phyloP scores from a whole-genome alignment of 2,888 invertebrate genomes.

The Cecidostiba fungosa region DNA sequence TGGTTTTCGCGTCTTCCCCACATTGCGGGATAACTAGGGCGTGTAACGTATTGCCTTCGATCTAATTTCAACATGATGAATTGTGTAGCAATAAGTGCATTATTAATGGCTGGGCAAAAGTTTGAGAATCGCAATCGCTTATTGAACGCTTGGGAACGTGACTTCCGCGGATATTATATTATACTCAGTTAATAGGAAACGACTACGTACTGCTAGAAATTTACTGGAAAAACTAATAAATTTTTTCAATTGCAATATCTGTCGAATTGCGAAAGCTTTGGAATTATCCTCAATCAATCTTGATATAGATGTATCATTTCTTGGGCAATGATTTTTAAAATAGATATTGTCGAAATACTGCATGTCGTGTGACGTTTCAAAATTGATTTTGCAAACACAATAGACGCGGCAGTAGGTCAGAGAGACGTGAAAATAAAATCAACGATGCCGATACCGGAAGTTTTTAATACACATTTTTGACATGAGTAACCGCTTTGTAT shows the following conservation, averaged over 20 bases:
- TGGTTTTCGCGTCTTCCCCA: slow-evolving; percentile 25
- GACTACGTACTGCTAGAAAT: too few species aligned
- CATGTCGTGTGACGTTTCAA: neutral
- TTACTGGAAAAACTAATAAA: too few species aligned
- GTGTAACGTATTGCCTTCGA: slow-evolving; percentile 29
- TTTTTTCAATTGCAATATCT: too few species aligned
- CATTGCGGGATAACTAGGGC: neutral
- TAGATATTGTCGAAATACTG: neutral
- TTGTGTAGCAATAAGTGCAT: slow-evolving; percentile 43
- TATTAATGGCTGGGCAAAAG: slow-evolving; percentile 38
- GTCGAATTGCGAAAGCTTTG: neutral
- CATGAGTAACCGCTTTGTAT: slow-evolving; percentile 8
- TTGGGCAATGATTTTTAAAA: neutral
- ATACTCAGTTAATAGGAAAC: too few species aligned
- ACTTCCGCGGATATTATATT: neutral
- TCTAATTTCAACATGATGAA: slow-evolving; percentile 49
- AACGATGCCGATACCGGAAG: neutral
- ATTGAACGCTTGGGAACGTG: neutral
- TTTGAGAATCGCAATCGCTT: slow-evolving; percentile 22
- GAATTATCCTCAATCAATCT: neutral
- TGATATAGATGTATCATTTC: neutral
- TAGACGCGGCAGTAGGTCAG: neutral
- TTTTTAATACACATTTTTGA: slow-evolving; percentile 15
- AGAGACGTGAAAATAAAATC: neutral
- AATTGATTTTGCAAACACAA: slow-evolving; percentile 14